These are phyloP conservation scores for Merluccius polli DNA, from an alignment of 2,797 vertebrate species.

Conservation along the genomic window DNA sequence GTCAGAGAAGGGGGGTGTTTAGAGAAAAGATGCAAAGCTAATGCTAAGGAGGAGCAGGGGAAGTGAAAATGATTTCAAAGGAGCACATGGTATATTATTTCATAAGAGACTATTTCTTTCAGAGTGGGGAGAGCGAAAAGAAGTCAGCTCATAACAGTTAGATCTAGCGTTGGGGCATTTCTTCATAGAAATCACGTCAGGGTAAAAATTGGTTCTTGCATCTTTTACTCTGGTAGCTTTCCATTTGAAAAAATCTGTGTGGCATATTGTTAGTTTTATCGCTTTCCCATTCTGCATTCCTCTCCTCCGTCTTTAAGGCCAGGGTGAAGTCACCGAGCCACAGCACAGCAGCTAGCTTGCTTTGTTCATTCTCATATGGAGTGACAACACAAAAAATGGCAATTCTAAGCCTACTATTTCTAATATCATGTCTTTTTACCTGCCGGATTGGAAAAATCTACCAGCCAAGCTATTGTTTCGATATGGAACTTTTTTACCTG, in stretches of 20 bases:
- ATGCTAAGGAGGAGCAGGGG: neutral
- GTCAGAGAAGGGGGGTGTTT: neutral
- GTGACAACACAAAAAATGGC: neutral
- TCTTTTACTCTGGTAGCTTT: neutral
- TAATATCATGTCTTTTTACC: neutral
- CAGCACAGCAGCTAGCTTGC: neutral
- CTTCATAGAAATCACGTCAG: neutral
- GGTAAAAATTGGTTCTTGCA: neutral
- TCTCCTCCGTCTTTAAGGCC: neutral
- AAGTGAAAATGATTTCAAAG: neutral
- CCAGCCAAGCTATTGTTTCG: too few relatives aligned
- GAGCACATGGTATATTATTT: neutral
- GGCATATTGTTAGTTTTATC: neutral
- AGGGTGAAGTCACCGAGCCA: neutral
- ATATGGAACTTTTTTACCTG: too few relatives aligned
- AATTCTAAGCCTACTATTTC: neutral
- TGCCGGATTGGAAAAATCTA: neutral
- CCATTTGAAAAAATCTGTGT: neutral
- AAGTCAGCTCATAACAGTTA: neutral
- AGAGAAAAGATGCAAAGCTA: neutral
- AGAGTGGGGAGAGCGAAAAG: neutral
- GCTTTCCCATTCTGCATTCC: neutral
- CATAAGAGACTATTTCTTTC: neutral
- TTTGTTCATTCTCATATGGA: neutral
- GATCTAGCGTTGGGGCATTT: neutral